These are phyloP conservation scores for Tautogolabrus adspersus DNA, from an alignment of 2,113 vertebrate species.

Conservation along the genomic window DNA sequence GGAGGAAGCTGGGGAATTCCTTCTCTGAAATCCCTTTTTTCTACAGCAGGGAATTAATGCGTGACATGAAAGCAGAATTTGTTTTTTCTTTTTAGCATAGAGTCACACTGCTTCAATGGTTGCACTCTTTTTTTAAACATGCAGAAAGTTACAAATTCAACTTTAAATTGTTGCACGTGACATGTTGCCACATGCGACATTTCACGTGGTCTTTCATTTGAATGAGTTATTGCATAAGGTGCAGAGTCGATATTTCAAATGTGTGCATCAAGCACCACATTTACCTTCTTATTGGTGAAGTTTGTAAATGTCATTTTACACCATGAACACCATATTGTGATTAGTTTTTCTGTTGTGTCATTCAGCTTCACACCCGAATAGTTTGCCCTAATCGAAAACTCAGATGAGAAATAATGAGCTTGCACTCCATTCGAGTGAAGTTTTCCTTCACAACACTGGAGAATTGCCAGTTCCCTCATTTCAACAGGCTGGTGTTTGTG, in stretches of 20 bases:
- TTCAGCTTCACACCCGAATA: not conserved
- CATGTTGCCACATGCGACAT: no score
- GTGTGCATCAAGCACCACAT: no score
- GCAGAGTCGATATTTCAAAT: no score
- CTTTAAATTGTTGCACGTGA: not conserved
- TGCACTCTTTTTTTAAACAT: not conserved
- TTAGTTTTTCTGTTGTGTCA: no score
- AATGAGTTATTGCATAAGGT: no score
- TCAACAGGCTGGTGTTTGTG: not conserved
- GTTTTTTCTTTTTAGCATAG: not conserved
- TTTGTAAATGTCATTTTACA: no score
- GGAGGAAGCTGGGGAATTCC: not conserved
- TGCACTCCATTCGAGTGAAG: not conserved
- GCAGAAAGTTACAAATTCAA: not conserved
- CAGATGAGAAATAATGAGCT: not conserved
- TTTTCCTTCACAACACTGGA: conserved; percentile 13
- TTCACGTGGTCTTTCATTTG: no score
- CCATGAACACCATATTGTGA: no score
- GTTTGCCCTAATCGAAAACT: not conserved
- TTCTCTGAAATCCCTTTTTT: not conserved
- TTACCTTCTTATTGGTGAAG: no score
- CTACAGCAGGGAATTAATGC: not conserved
- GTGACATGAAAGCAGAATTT: not conserved
- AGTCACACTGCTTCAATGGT: no score
- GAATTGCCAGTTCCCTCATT: conserved; percentile 1